These are phyloP conservation scores for Prunella fulvescens DNA, from an alignment of 2,113 vertebrate species.

Conservation along the genomic window DNA sequence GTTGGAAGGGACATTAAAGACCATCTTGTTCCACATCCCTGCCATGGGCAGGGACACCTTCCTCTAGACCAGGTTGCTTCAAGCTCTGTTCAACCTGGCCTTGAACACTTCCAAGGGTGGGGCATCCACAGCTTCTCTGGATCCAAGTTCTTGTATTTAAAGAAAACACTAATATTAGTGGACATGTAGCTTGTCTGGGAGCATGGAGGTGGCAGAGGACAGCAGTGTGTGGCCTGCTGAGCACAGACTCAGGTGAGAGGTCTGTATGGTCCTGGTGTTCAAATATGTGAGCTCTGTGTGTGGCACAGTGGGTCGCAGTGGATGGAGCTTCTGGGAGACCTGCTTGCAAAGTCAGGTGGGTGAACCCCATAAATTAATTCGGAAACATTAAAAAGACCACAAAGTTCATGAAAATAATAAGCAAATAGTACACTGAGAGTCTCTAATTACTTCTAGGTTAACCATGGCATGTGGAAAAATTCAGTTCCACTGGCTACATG, in stretches of 20 bases:
- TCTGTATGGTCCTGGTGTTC: neutral
- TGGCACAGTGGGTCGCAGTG: neutral
- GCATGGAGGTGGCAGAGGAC: neutral
- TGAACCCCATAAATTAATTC: neutral
- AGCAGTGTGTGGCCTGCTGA: neutral
- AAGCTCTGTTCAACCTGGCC: neutral
- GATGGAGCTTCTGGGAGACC: neutral
- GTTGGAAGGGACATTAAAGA: neutral
- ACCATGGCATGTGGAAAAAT: neutral
- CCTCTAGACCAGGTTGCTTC: neutral
- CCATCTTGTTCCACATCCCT: neutral
- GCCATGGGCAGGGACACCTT: neutral
- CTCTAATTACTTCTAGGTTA: constrained; percentile 53
- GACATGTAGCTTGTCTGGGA: neutral
- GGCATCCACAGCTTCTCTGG: neutral
- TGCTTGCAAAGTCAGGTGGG: constrained; percentile 3
- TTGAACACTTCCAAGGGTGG: neutral
- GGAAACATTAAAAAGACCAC: constrained; percentile 11
- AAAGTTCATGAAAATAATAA: neutral
- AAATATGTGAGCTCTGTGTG: neutral
- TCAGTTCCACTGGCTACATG: neutral
- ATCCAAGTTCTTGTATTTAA: neutral
- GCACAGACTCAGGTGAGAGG: neutral
- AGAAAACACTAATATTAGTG: neutral
- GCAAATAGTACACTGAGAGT: neutral